Conservation (phyloP, 2,113 vertebrate genomes). For the Spizaetus ornatus region DNA sequence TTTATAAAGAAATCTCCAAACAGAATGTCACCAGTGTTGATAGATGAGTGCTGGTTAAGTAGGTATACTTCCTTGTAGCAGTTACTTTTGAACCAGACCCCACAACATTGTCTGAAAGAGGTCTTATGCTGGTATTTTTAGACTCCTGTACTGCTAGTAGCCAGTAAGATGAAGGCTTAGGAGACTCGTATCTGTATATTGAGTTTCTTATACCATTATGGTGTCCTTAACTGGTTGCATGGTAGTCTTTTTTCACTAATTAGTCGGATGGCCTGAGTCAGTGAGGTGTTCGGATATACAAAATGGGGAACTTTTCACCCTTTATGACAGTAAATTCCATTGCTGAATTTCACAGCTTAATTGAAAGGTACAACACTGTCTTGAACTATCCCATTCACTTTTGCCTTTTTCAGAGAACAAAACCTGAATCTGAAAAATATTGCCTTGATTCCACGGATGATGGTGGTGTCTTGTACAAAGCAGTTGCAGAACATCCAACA, state of each 20-base stretch:
- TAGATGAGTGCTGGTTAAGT: background rate
- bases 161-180: background rate
- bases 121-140: background rate
- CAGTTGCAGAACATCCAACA: background rate
- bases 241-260: background rate
- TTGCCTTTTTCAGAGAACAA: background rate
- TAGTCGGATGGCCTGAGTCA: background rate
- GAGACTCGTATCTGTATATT: background rate
- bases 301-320: background rate
- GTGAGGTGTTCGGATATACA: background rate
- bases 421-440: background rate
- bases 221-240: background rate
- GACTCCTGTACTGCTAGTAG: background rate
- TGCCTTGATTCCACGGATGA: background rate
- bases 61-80: background rate
- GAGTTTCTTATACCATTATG: background rate
- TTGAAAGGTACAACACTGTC: background rate
- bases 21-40: background rate
- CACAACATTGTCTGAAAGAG: background rate
- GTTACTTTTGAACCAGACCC: background rate
- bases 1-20: background rate
- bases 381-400: background rate
- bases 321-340: background rate
- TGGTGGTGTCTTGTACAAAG: background rate
- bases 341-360: background rate